Evolutionary conservation across 2,888 invertebrate species (phyloP).

Genomic region (Cerastoderma edule): DNA sequence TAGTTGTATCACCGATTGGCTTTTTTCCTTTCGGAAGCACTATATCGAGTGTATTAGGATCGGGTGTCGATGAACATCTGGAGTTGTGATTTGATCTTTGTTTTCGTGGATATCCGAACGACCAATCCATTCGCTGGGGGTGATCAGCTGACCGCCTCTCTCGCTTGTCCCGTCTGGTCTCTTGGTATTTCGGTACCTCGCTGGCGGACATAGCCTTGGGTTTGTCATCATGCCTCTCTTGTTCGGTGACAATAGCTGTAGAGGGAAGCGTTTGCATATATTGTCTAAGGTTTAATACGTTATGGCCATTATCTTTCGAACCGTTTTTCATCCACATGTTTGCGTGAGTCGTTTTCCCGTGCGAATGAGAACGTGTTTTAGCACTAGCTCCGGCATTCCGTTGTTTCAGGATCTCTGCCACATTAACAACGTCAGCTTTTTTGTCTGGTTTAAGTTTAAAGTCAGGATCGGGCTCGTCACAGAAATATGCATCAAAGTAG

Average conservation of each 20-base stretch:
- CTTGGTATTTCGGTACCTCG: not conserved
- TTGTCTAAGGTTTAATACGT: slow-evolving; percentile 18
- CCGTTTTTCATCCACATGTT: slow-evolving; percentile 12
- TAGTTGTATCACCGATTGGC: too few relatives aligned
- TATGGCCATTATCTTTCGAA: slow-evolving; percentile 9
- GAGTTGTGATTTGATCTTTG: slow-evolving; percentile 18
- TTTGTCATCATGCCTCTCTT: not conserved
- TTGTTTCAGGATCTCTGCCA: slow-evolving; percentile 45
- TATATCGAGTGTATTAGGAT: not conserved
- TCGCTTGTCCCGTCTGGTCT: not conserved
- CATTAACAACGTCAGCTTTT: slow-evolving; percentile 41
- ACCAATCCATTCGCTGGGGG: slow-evolving; percentile 35
- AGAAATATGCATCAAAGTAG: slow-evolving; percentile 53
- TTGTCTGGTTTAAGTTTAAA: slow-evolving; percentile 15
- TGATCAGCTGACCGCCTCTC: not conserved
- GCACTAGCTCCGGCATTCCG: not conserved
- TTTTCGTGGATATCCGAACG: slow-evolving; percentile 56
- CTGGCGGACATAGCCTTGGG: not conserved
- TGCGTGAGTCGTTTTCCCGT: not conserved
- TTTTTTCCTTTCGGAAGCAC: not conserved
- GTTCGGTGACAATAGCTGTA: slow-evolving; percentile 14
- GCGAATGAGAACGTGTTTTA: too few relatives aligned
- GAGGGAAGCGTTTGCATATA: slow-evolving; percentile 27
- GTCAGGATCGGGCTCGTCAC: slow-evolving; percentile 36
- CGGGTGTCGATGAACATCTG: not conserved